phyloP scores from a whole-genome alignment of 2,797 vertebrate genomes.

The Brotula barbata region DNA sequence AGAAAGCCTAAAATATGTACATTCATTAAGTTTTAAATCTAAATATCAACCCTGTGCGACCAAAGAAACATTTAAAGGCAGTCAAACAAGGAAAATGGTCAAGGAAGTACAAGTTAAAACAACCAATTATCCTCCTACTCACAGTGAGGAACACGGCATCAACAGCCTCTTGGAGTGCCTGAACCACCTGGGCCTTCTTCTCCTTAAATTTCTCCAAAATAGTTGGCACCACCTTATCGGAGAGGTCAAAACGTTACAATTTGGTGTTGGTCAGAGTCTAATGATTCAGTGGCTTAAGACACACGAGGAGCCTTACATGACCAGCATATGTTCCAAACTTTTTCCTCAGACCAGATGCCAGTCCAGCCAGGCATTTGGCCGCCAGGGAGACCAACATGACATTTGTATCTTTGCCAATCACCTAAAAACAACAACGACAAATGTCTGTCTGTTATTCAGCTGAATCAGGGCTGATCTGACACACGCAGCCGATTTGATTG shows the following conservation, averaged over 20 bases:
- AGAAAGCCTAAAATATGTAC: neutral
- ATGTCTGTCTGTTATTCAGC: neutral
- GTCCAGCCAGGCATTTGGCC: slow-evolving; percentile 87
- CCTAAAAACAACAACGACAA: slow-evolving; percentile 74
- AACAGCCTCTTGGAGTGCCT: slow-evolving; percentile 88
- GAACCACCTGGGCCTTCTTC: slow-evolving; percentile 90
- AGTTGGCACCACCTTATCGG: slow-evolving; percentile 85
- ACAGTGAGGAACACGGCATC: slow-evolving; percentile 91
- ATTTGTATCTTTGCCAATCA: slow-evolving; percentile 90
- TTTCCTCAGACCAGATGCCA: slow-evolving; percentile 87
- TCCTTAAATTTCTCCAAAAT: slow-evolving; percentile 92
- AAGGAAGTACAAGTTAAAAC: too few species aligned
- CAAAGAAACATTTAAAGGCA: too few species aligned
- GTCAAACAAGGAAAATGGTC: too few species aligned
- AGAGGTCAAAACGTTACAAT: neutral
- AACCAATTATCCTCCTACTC: slow-evolving; percentile 56
- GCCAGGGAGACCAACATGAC: slow-evolving; percentile 89
- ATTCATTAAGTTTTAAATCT: too few species aligned
- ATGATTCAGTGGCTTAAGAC: neutral
- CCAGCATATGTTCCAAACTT: slow-evolving; percentile 90
- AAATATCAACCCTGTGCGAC: too few species aligned
- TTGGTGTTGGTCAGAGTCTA: neutral
- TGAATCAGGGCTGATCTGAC: neutral
- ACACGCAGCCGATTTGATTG: neutral
- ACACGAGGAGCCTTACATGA: slow-evolving; percentile 77